A percentile compares a stretch with the other conserved stretches of the same genome.
phyloP scores from a whole-genome alignment of 2,888 invertebrate species.

The Hydroisotoma schaefferi region DNA sequence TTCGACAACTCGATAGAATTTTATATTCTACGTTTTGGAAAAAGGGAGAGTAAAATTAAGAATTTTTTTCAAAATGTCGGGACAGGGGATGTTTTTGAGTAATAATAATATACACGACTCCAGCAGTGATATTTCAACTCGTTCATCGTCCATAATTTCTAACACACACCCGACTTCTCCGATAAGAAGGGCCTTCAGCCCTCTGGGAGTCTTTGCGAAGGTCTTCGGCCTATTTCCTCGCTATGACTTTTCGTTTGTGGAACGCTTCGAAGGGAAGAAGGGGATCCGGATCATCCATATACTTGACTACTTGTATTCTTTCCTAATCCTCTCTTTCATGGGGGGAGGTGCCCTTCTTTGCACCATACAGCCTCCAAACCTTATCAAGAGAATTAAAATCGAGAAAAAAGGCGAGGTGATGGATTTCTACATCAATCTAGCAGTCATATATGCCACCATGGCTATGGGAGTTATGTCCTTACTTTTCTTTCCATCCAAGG shows the following conservation, averaged over 20 bases:
- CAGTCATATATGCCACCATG: conserved; percentile 31
- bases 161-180: too few relatives aligned
- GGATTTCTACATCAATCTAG: conserved; percentile 36
- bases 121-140: too few relatives aligned
- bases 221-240: conserved; percentile 43
- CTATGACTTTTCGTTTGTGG: conserved; percentile 36
- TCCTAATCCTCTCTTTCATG: conserved; percentile 27
- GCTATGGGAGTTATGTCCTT: conserved; percentile 35
- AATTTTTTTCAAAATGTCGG: too few relatives aligned
- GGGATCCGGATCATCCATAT: conserved; percentile 28
- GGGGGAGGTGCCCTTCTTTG: conserved; percentile 35
- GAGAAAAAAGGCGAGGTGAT: conserved; percentile 13
- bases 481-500: conserved; percentile 40
- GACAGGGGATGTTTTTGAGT: too few relatives aligned
- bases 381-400: conserved; percentile 13
- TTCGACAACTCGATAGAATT: too few relatives aligned
- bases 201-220: conserved; percentile 40
- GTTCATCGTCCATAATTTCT: too few relatives aligned
- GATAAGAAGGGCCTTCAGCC: conserved; percentile 35
- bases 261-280: conserved; percentile 10
- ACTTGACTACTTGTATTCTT: conserved; percentile 41
- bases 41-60: too few relatives aligned
- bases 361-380: conserved; percentile 12
- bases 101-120: too few relatives aligned
- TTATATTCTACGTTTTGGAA: too few relatives aligned